Evolutionary conservation across 92 coral and sea anemone species (phyloP), one percentile per base, ranked within the genome.

Genomic region (Umimayanthus kanabou): DNA sequence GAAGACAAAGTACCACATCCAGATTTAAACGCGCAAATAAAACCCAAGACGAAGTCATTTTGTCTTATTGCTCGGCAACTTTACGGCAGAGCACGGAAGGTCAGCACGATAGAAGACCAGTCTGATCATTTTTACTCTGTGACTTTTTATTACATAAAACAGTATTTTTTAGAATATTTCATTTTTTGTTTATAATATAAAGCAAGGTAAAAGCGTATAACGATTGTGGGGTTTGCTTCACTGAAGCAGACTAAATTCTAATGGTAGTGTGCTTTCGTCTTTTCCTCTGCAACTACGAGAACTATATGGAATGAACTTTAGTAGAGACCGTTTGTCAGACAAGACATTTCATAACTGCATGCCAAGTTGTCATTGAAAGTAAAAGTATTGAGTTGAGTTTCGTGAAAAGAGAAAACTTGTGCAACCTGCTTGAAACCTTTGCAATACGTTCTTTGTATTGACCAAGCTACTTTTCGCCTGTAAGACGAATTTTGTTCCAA

Each of bases 171-270:
- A 33, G 37, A 2, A 33, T 33, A 37, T 25, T 20, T 49, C 65
- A 23, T 78, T 45, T 47, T 78, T 78, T 78, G 50, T n/a, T 77
- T 81, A 39, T 64, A 81, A 28, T 65, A 65, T 20, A 81, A 81
- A 40, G 75, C 64, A 25, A 61, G 42, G 78, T 15, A 4, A 16
- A 43, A 16, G 26, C 3, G 18, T 33, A 40, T 73, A 9, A 2
- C 23, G 77, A 33, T 33, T 73, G 45, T 33, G n/a, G 82, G 25
- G 4, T 57, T 18, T 80, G 85, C 85, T 58, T 80, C 85, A 80
- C 73, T 80, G 85, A 80, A 58, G 85, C 85, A 28, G 67, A 30
- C 73, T 80, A 42, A 43, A 50, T 8, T 9, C 82, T 80, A 57
- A 10, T 8, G 85, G 9, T 64, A 9, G 47, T 37, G 42, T 61